Percentiles rank a stretch among this genome's conserved stretches.
These are phyloP conservation scores for Papilio gigon DNA, from an alignment of 2,888 invertebrate species.

Conservation along the genomic window DNA sequence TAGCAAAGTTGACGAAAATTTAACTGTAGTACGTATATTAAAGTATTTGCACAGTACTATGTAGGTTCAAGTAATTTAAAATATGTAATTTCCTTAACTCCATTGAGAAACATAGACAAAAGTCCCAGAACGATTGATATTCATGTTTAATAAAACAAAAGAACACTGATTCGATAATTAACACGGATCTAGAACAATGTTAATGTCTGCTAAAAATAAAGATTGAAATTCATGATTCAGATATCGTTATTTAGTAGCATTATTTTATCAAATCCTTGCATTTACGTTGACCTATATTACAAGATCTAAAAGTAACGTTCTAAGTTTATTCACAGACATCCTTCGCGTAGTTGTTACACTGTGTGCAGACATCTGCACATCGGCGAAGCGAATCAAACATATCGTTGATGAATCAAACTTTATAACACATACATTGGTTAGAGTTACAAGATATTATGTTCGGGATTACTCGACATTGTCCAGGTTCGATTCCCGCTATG, in stretches of 20 bases:
- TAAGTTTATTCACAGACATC: constrained; percentile 11
- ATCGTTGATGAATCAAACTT: neutral
- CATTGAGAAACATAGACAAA: too few species aligned
- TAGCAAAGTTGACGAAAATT: too few species aligned
- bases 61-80: too few species aligned
- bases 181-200: too few species aligned
- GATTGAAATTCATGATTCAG: neutral
- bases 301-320: constrained; percentile 28
- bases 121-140: too few species aligned
- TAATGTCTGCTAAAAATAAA: neutral
- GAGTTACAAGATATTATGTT: neutral
- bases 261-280: constrained; percentile 1
- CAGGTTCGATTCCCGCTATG: too few species aligned
- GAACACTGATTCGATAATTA: too few species aligned
- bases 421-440: neutral
- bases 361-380: constrained; percentile 23
- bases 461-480: too few species aligned
- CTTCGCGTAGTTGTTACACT: constrained; percentile 19
- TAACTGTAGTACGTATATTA: too few species aligned
- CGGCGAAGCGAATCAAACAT: neutral
- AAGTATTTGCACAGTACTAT: too few species aligned
- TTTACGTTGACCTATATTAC: constrained; percentile 15
- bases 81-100: too few species aligned
- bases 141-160: too few species aligned
- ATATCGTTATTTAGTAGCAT: neutral